Evolutionary conservation across 2,888 invertebrate genomes (phyloP).

Genomic region (Pandemis heparana): DNA sequence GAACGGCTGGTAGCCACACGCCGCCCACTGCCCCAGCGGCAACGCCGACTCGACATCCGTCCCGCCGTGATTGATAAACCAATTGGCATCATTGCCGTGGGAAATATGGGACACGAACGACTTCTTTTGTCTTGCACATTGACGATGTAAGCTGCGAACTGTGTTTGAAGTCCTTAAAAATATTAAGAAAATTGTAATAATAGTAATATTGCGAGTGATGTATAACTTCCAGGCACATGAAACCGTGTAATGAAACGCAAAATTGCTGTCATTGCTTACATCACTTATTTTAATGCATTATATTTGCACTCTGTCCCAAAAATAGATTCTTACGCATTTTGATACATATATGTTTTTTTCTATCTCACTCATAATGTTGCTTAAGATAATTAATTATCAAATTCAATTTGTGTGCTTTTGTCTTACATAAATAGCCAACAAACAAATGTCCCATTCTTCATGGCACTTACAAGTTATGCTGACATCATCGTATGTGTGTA

Average conservation of each 20-base stretch:
- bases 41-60: conserved; percentile 73
- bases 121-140: conserved; percentile 42
- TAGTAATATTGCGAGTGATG: too few relatives aligned
- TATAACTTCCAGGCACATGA: background rate
- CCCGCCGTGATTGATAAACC: conserved; percentile 79
- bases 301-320: background rate
- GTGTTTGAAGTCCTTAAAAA: background rate
- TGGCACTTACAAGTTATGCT: conserved; percentile 42
- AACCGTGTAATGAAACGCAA: background rate
- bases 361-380: too few relatives aligned
- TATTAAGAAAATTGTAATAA: background rate
- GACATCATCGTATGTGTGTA: background rate
- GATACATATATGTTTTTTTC: too few relatives aligned
- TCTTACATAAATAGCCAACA: background rate
- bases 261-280: background rate
- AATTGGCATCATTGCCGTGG: conserved; percentile 81
- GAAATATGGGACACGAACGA: conserved; percentile 60
- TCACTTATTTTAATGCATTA: background rate
- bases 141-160: background rate
- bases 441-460: conserved; percentile 12
- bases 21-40: conserved; percentile 68
- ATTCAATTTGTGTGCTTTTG: background rate
- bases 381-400: background rate
- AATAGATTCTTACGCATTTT: background rate
- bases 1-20: conserved; percentile 65